These are phyloP conservation scores for Actinernus sp. DNA, from an alignment of 92 coral and sea anemone genomes.

Conservation along the genomic window DNA sequence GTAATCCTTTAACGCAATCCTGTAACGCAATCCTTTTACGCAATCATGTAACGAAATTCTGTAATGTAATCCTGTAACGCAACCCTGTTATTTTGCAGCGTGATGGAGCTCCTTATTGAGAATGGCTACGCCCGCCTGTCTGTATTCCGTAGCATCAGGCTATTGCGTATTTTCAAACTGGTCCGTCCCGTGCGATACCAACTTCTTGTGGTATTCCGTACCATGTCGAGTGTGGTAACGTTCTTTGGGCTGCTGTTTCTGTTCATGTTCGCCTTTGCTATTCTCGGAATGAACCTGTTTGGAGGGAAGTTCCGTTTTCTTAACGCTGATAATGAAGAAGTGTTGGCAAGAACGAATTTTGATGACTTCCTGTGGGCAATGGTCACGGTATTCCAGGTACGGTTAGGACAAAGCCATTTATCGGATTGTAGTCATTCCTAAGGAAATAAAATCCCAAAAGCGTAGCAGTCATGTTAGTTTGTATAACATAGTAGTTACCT, in stretches of 20 bases:
- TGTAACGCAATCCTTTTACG: neutral
- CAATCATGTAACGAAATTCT: too few relatives aligned
- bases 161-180: slow-evolving; percentile 95
- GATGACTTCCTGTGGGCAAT: slow-evolving; percentile 94
- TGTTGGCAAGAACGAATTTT: slow-evolving; percentile 82
- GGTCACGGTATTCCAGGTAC: slow-evolving; percentile 97
- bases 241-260: slow-evolving; percentile 92
- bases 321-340: slow-evolving; percentile 53
- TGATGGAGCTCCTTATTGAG: slow-evolving; percentile 77
- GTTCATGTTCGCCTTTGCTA: slow-evolving; percentile 96
- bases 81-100: too few relatives aligned
- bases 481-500: too few relatives aligned
- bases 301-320: slow-evolving; percentile 87
- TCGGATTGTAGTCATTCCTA: too few relatives aligned
- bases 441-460: too few relatives aligned
- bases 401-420: too few relatives aligned
- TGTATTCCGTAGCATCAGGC: slow-evolving; percentile 89
- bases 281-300: slow-evolving; percentile 96
- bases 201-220: slow-evolving; percentile 83
- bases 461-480: too few relatives aligned
- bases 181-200: slow-evolving; percentile 98
- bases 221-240: slow-evolving; percentile 96
- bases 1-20: too few relatives aligned
- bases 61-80: too few relatives aligned
- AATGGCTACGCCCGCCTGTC: slow-evolving; percentile 80